Conservation (phyloP, 2,113 vertebrate genomes). For the Carettochelys insculpta region DNA sequence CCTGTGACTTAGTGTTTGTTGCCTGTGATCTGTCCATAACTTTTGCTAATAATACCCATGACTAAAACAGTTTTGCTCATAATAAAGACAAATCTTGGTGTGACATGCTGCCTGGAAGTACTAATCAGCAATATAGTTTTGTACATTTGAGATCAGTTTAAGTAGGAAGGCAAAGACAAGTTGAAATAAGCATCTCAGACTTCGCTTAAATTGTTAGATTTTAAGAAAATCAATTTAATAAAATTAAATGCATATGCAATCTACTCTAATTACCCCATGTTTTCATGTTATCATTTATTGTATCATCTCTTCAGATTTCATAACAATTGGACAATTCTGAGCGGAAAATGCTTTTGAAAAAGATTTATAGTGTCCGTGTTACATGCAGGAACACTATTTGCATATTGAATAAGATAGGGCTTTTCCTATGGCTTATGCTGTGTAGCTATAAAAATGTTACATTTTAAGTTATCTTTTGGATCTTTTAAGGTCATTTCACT, state of each 20-base stretch:
- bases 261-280: constrained; percentile 45
- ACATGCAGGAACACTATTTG: not conserved
- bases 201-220: not conserved
- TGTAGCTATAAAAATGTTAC: constrained; percentile 4
- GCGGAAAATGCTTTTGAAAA: not conserved
- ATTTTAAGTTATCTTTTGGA: not conserved
- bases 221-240: constrained; percentile 52
- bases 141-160: not conserved
- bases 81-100: no score
- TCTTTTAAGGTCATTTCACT: not conserved
- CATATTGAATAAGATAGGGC: not conserved
- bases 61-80: no score
- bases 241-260: constrained; percentile 26
- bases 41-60: no score
- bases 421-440: not conserved
- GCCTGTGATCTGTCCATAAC: no score
- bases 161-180: constrained; percentile 19
- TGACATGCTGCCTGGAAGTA: not conserved
- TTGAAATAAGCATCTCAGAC: constrained; percentile 20
- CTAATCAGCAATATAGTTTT: not conserved
- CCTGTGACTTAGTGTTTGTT: no score
- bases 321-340: constrained; percentile 26
- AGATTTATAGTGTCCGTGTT: not conserved
- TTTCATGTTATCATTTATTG: constrained; percentile 52
- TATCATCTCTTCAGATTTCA: constrained; percentile 18